phyloP scores from a whole-genome alignment of 2,113 vertebrate species.

The Amphiprion percula region DNA sequence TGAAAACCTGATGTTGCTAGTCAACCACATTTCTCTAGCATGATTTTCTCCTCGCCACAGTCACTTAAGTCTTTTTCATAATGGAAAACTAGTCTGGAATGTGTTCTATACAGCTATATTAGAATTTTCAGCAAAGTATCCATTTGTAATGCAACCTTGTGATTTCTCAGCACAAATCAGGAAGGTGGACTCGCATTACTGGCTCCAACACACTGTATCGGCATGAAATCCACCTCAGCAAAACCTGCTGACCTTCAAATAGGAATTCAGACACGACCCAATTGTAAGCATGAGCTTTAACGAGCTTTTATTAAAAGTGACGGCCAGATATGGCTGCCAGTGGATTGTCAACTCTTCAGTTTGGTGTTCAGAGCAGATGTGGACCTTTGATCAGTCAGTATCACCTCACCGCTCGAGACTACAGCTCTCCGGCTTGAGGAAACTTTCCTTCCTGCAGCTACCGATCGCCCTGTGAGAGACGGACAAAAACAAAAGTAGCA shows the following conservation, averaged over 20 bases:
- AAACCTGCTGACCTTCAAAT: constrained; percentile 30
- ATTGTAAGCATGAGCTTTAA: constrained; percentile 10
- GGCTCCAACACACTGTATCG: not conserved
- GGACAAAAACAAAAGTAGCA: not conserved
- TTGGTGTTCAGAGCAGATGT: not conserved
- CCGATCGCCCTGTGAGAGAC: constrained; percentile 62
- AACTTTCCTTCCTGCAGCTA: not conserved
- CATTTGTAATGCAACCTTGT: constrained; percentile 35
- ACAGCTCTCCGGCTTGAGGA: constrained; percentile 34
- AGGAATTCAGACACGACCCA: not conserved
- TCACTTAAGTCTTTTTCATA: too few relatives aligned
- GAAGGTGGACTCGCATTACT: constrained; percentile 3
- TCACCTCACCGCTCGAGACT: constrained; percentile 77
- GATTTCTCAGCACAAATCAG: constrained; percentile 35
- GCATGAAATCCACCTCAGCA: constrained; percentile 23
- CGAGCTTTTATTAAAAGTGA: constrained; percentile 69
- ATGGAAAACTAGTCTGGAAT: not conserved
- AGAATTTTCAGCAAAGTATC: not conserved
- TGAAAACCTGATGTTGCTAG: not conserved
- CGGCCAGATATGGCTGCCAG: not conserved
- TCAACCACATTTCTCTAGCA: not conserved
- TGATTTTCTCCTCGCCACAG: not conserved
- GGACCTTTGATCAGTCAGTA: constrained; percentile 27
- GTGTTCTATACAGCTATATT: not conserved
- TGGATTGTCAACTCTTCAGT: not conserved